Percentiles rank a stretch among this genome's conserved stretches.
Conservation (phyloP, 2,113 vertebrate species). For the Cricetomys ansorgei region DNA sequence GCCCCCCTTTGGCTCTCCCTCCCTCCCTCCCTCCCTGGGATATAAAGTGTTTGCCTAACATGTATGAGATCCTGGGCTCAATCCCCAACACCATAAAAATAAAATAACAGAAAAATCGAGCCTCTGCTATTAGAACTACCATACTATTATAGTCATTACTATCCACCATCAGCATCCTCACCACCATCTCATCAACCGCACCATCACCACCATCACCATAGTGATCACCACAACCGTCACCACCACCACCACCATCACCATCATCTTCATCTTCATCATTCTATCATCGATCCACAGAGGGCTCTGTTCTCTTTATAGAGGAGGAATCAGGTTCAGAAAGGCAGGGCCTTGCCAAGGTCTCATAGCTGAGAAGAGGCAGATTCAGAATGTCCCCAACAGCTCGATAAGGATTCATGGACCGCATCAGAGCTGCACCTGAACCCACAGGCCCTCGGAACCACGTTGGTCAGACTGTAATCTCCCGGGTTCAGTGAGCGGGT, state of each 20-base stretch:
- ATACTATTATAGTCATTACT: fast-evolving
- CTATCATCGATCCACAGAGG: background rate
- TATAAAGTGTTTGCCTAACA: background rate
- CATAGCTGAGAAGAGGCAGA: background rate
- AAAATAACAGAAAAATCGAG: background rate
- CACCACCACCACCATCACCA: background rate
- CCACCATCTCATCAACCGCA: too few species aligned
- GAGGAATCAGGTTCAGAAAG: background rate
- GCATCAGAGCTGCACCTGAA: background rate
- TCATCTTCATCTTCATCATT: fast-evolving
- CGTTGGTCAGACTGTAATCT: fast-evolving
- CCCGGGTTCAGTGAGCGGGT: fast-evolving
- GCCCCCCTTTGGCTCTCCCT: background rate
- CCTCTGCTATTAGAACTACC: fast-evolving
- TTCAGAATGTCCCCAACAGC: fast-evolving
- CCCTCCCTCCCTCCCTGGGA: background rate
- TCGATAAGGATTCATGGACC: fast-evolving
- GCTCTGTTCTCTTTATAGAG: background rate
- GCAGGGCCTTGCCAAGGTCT: background rate
- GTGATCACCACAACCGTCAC: fast-evolving
- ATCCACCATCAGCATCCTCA: fast-evolving
- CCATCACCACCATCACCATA: fast-evolving
- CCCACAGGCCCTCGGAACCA: fast-evolving
- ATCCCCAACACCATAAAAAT: background rate
- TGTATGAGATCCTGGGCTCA: too few species aligned